These are phyloP conservation scores for Caenorhabditis inopinata DNA, from an alignment of 1,140 invertebrate species.

Conservation along the genomic window DNA sequence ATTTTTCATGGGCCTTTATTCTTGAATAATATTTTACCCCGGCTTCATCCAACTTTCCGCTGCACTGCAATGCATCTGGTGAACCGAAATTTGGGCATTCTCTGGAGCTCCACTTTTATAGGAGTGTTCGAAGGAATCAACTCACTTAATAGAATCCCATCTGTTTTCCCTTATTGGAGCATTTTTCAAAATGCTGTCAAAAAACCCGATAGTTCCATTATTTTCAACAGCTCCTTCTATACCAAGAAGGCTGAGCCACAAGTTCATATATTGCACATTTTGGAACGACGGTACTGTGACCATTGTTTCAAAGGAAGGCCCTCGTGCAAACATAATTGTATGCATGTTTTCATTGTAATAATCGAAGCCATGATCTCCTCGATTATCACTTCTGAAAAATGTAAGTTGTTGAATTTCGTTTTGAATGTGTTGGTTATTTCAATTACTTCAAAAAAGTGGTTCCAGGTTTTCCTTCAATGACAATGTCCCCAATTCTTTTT, in stretches of 20 bases:
- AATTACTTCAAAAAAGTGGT: constrained; percentile 48
- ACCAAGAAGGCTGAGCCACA: constrained; percentile 38
- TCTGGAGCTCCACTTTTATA: too few species aligned
- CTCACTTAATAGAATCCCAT: background rate
- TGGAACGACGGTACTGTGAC: constrained; percentile 51
- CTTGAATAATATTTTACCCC: background rate
- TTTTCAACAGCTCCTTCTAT: background rate
- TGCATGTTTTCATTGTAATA: constrained; percentile 48
- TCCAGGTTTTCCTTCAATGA: constrained; percentile 52
- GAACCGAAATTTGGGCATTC: background rate
- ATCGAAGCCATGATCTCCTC: constrained; percentile 53
- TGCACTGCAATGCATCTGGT: background rate
- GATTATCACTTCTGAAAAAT: constrained; percentile 26
- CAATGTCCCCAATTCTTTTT: constrained; percentile 49
- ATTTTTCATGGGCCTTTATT: too few species aligned
- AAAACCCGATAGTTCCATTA: constrained; percentile 9
- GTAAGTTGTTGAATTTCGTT: background rate
- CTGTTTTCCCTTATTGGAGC: background rate
- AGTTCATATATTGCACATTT: constrained; percentile 55
- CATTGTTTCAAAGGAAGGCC: constrained; percentile 45
- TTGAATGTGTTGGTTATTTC: background rate
- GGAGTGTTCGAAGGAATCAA: too few species aligned
- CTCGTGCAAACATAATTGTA: constrained; percentile 53
- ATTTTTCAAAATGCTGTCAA: background rate
- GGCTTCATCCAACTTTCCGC: too few species aligned